Conservation (phyloP, 2,113 vertebrate species). For the Siniperca chuatsi region DNA sequence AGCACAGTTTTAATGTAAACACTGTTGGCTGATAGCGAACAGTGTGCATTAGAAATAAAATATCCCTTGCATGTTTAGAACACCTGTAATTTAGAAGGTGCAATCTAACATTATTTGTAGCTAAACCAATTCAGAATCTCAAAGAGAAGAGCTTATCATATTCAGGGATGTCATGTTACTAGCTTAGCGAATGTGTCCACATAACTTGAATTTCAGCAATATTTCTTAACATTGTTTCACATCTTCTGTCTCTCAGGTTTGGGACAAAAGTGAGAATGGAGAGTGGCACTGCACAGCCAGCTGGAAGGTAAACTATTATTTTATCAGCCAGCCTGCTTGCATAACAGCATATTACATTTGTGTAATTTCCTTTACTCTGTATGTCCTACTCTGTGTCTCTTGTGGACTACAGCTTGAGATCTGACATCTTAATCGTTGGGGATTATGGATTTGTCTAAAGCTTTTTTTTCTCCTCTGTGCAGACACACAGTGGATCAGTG, state of each 20-base stretch:
- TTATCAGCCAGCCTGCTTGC: not conserved
- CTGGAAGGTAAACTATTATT: slow-evolving; percentile 91
- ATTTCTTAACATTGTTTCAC: not conserved
- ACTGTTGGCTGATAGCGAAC: not conserved
- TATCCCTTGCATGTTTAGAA: not conserved
- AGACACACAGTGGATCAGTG: slow-evolving; percentile 98
- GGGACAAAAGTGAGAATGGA: slow-evolving; percentile 97
- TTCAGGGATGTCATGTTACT: not conserved
- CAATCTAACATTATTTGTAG: not conserved
- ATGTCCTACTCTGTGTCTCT: not conserved
- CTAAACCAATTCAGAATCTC: not conserved
- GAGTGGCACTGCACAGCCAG: slow-evolving; percentile 98
- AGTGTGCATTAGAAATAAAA: not conserved
- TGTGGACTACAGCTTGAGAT: not conserved
- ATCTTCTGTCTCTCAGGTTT: slow-evolving; percentile 86
- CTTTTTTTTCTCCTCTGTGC: not conserved
- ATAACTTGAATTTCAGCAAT: not conserved
- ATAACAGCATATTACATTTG: not conserved
- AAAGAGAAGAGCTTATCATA: not conserved
- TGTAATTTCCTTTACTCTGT: not conserved
- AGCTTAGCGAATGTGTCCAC: not conserved
- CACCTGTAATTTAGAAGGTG: not conserved
- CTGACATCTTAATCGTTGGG: not conserved
- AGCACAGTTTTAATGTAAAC: not conserved
- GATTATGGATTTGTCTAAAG: not conserved